Evolutionary conservation across 2,797 vertebrate genomes (phyloP), one percentile per base, ranked within the genome.

Genomic region (Ptychobarbus kaznakovi): DNA sequence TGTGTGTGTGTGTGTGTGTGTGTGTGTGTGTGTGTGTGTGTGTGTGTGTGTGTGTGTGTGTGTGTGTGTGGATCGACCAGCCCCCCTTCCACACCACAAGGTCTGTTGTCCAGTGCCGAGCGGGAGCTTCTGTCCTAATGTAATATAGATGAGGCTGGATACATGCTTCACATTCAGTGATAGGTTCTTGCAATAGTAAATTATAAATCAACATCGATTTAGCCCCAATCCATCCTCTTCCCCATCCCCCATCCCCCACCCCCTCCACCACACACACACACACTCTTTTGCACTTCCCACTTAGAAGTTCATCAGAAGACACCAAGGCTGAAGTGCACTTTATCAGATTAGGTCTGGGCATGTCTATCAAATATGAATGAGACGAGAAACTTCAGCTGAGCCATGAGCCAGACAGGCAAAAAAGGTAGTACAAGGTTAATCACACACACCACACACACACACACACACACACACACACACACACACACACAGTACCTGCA

Each of bases 201-300:
- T 99, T 98, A 98, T 97, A 97, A 97, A 98, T 97, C 95, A 96
- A 94, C 97, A 98, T 98, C 92, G 97, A 98, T 97, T 98, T 97
- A 95, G 95, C 93, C 81, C 92, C 92, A 84, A 94, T 96, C 95
- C 87, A 80, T 74, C 68, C 84, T 66, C 68, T 73, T 38, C 61
- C 22, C 61, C 28, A 11, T 38, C 61, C 13, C 61, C 28, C 6
- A 79, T 56, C 42, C 22, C 68, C 28, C 28, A n/a, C 42, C 49
- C 63, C 44, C 69, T 44, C n/a, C 63, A 44, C n/a, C 85, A 79
- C 85, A 49, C 46, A 49, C 46, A 44, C 16, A 12, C n/a, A 81
- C 76, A 77, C 86, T 76, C 85, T 56, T 83, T 18, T 81, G 77
- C 66, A 42, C 65, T 82, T 80, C 58, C 84, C 42, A 80, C 95